Conservation (phyloP, 2,113 vertebrate species). For the Picathartes gymnocephalus region DNA sequence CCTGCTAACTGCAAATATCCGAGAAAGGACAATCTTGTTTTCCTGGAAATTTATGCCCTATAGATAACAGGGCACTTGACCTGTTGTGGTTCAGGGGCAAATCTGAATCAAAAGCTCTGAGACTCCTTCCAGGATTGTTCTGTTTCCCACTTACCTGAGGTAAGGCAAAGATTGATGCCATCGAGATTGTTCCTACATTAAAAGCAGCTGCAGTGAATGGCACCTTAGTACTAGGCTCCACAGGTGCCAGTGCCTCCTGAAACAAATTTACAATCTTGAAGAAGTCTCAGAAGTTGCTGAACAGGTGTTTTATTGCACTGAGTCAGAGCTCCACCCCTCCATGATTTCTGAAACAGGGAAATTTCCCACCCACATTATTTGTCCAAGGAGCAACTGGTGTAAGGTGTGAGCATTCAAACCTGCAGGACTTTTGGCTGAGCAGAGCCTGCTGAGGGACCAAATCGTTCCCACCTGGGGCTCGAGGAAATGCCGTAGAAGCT, state of each 20-base stretch:
- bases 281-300: constrained; percentile 32
- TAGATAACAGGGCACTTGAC: background rate
- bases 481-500: background rate
- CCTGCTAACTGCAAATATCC: background rate
- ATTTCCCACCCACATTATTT: constrained; percentile 46
- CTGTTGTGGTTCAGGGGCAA: background rate
- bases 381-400: background rate
- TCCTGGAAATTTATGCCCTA: background rate
- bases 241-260: background rate
- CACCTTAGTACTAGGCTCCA: background rate
- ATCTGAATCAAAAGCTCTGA: background rate
- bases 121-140: background rate
- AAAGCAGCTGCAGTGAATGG: background rate
- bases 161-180: constrained; percentile 26
- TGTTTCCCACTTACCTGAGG: constrained; percentile 46
- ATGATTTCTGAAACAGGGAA: constrained; percentile 37
- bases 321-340: constrained; percentile 61
- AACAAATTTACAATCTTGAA: constrained; percentile 2
- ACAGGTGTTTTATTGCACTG: constrained; percentile 47
- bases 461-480: background rate
- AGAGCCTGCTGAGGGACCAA: background rate
- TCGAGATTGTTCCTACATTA: background rate
- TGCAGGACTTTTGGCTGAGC: background rate
- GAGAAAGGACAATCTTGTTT: background rate
- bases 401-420: background rate